phyloP scores from a whole-genome alignment of 2,113 vertebrate species.

The Neomonachus schauinslandi region DNA sequence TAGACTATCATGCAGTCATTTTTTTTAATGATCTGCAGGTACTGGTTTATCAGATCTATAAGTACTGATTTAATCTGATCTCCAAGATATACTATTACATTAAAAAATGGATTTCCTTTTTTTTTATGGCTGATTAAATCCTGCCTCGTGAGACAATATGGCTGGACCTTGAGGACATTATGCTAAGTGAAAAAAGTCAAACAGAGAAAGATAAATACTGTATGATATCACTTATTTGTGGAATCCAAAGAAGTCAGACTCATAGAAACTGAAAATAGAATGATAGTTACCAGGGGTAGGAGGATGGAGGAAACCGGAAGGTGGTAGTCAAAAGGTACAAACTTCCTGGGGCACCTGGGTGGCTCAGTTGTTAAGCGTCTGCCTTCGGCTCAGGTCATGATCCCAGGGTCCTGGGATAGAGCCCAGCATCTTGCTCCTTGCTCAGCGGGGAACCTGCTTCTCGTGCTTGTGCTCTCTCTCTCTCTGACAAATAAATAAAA shows the following conservation, averaged over 20 bases:
- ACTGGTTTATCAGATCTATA: background rate
- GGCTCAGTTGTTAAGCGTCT: too few species aligned
- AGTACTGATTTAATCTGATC: background rate
- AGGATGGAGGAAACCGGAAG: background rate
- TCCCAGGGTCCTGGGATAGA: too few species aligned
- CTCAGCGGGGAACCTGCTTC: too few species aligned
- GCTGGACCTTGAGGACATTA: background rate
- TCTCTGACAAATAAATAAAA: too few species aligned
- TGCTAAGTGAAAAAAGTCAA: background rate
- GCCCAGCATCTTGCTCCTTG: too few species aligned
- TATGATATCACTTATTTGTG: background rate
- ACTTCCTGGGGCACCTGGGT: background rate
- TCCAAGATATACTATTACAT: background rate
- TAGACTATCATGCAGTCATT: background rate
- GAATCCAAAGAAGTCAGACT: background rate
- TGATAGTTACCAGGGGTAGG: background rate
- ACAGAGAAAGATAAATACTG: background rate
- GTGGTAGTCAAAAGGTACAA: background rate
- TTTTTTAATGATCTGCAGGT: background rate
- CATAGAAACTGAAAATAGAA: background rate
- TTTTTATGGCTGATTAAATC: background rate
- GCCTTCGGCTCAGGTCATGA: too few species aligned
- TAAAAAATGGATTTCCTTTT: background rate
- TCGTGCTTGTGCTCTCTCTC: too few species aligned
- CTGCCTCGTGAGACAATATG: background rate